These are phyloP conservation scores for Molorchus minor DNA, from an alignment of 2,888 invertebrate genomes.

Conservation along the genomic window DNA sequence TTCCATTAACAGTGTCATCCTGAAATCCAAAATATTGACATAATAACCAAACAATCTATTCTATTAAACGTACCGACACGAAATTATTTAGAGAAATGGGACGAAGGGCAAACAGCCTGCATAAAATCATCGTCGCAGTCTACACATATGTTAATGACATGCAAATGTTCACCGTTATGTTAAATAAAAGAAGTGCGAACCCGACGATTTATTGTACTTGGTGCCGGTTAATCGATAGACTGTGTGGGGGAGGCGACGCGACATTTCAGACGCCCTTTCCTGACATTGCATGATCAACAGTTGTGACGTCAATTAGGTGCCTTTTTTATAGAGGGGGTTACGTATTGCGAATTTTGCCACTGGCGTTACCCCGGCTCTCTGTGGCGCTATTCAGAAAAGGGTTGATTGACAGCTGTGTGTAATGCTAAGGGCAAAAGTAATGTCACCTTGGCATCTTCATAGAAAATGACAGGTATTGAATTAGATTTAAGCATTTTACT, in stretches of 20 bases:
- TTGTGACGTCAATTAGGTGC: conserved; percentile 42
- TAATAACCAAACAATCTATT: conserved; percentile 19
- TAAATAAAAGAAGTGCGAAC: conserved; percentile 19
- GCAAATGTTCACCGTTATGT: conserved; percentile 23
- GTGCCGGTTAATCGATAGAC: conserved; percentile 45
- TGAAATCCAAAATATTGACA: conserved; percentile 42
- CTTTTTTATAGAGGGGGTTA: conserved; percentile 11
- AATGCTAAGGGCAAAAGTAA: background rate
- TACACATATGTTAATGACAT: conserved; percentile 24
- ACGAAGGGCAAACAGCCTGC: conserved; percentile 60
- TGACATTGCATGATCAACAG: conserved; percentile 59
- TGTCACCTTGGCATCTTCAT: too few species aligned
- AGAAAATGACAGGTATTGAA: too few species aligned
- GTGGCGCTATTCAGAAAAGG: background rate
- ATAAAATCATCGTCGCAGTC: conserved; percentile 58
- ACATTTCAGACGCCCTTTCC: conserved; percentile 44
- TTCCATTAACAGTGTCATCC: conserved; percentile 52
- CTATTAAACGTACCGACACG: conserved; percentile 54
- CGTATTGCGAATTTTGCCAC: conserved; percentile 2
- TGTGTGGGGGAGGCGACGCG: conserved; percentile 29
- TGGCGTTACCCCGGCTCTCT: too few species aligned
- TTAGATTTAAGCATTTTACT: too few species aligned
- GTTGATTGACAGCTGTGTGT: conserved; percentile 15
- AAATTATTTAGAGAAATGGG: conserved; percentile 58
- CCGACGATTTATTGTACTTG: conserved; percentile 20